Percentiles rank a stretch among this genome's conserved stretches.
Evolutionary conservation across 2,888 invertebrate species (phyloP).

Genomic region (Athalia cordata): DNA sequence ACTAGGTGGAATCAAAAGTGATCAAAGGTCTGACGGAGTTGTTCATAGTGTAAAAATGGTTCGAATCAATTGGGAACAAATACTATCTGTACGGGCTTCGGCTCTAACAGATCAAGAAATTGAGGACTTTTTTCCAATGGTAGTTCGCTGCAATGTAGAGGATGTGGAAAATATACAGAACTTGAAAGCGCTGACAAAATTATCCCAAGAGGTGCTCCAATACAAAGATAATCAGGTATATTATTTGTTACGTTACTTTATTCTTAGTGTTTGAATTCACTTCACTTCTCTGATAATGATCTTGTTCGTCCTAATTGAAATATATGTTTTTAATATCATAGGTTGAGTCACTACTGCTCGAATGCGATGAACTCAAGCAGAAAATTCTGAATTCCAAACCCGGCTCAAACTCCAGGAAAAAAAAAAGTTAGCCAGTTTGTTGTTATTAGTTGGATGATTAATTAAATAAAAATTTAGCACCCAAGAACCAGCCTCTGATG

Average conservation of each 20-base stretch:
- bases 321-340: slow-evolving; percentile 53
- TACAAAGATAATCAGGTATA: slow-evolving; percentile 82
- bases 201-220: slow-evolving; percentile 82
- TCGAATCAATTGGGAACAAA: slow-evolving; percentile 62
- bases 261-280: not conserved
- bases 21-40: not conserved
- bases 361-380: slow-evolving; percentile 74
- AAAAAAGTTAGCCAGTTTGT: slow-evolving; percentile 29
- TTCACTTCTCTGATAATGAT: slow-evolving; percentile 15
- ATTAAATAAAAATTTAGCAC: not conserved
- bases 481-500: not conserved
- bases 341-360: slow-evolving; percentile 75
- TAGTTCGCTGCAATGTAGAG: slow-evolving; percentile 79
- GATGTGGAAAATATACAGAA: slow-evolving; percentile 77
- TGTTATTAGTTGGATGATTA: too few species aligned
- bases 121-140: slow-evolving; percentile 78
- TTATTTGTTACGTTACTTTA: not conserved
- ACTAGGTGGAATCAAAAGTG: not conserved
- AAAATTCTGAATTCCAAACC: slow-evolving; percentile 51
- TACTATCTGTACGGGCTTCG: slow-evolving; percentile 58
- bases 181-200: slow-evolving; percentile 76
- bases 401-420: slow-evolving; percentile 25
- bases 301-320: slow-evolving; percentile 21
- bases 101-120: slow-evolving; percentile 77
- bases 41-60: slow-evolving; percentile 52